Evolutionary conservation across 2,888 invertebrate genomes (phyloP).

Genomic region (Nomada fucata): DNA sequence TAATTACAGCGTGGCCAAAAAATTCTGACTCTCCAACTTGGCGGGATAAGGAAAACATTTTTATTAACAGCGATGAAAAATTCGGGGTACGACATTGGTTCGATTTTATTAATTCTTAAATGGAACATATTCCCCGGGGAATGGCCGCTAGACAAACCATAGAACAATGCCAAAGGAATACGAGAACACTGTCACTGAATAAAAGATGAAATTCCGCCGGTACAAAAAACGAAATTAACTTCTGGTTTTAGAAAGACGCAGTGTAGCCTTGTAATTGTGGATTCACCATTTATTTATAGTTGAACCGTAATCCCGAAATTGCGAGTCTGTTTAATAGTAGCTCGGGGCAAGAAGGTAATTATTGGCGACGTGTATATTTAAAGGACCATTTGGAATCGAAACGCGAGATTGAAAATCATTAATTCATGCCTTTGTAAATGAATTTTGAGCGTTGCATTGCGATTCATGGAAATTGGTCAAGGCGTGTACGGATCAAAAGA

Average conservation of each 20-base stretch:
- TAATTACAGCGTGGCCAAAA: too few species aligned
- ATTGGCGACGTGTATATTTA: conserved; percentile 12
- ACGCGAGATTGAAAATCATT: conserved; percentile 29
- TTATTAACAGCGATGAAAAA: background rate
- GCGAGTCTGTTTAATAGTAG: background rate
- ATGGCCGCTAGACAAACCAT: too few species aligned
- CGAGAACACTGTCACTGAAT: background rate
- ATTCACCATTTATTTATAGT: background rate
- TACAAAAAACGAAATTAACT: background rate
- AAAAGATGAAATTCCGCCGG: background rate
- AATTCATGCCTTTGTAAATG: conserved; percentile 29
- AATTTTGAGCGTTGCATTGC: background rate
- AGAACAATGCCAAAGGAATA: background rate
- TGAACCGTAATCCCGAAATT: background rate
- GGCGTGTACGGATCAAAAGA: background rate
- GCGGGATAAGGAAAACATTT: background rate
- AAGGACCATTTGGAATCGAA: background rate
- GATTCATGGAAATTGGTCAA: background rate
- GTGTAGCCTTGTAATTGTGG: background rate
- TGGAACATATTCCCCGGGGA: background rate
- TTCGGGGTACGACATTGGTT: background rate
- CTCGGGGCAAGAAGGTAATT: conserved; percentile 12
- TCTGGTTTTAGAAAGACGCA: background rate
- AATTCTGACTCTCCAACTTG: background rate
- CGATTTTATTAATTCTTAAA: background rate